Evolutionary conservation across 2,797 vertebrate genomes (phyloP).

Genomic region (Neostethus bicornis): DNA sequence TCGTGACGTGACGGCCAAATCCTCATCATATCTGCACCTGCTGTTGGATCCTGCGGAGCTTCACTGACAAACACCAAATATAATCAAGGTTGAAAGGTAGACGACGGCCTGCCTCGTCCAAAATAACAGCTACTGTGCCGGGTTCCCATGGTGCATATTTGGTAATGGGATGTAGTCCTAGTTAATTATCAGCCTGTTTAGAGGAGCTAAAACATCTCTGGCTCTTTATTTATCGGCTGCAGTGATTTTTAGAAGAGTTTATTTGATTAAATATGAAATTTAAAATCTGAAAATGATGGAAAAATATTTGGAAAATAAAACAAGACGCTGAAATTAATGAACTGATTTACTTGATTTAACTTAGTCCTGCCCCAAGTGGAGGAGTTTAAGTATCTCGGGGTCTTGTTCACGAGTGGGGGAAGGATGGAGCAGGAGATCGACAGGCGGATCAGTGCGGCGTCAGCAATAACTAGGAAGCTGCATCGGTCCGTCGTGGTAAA

Average conservation of each 20-base stretch:
- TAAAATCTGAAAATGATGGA: not conserved
- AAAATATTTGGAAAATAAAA: too few species aligned
- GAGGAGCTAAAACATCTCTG: constrained; percentile 27
- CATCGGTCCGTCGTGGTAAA: too few species aligned
- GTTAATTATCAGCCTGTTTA: constrained; percentile 37
- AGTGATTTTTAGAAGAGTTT: constrained; percentile 1
- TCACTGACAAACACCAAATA: constrained; percentile 61
- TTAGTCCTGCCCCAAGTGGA: too few species aligned
- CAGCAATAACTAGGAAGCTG: too few species aligned
- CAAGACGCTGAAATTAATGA: too few species aligned
- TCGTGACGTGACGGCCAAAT: constrained; percentile 69
- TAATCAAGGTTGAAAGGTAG: constrained; percentile 65
- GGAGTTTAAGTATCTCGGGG: too few species aligned
- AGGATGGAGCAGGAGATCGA: too few species aligned
- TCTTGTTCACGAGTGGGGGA: too few species aligned
- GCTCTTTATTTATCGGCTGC: constrained; percentile 8
- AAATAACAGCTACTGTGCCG: constrained; percentile 32
- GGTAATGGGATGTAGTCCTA: constrained; percentile 27
- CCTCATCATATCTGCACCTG: constrained; percentile 66
- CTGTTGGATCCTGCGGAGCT: constrained; percentile 44
- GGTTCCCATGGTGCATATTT: constrained; percentile 22
- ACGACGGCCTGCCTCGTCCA: constrained; percentile 13
- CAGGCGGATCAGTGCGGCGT: too few species aligned
- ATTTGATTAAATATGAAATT: not conserved
- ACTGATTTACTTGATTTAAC: too few species aligned